Percentiles rank a stretch among this genome's conserved stretches.
Evolutionary conservation across 1,140 invertebrate genomes (phyloP).

Genomic region (Monochamus saltuarius): DNA sequence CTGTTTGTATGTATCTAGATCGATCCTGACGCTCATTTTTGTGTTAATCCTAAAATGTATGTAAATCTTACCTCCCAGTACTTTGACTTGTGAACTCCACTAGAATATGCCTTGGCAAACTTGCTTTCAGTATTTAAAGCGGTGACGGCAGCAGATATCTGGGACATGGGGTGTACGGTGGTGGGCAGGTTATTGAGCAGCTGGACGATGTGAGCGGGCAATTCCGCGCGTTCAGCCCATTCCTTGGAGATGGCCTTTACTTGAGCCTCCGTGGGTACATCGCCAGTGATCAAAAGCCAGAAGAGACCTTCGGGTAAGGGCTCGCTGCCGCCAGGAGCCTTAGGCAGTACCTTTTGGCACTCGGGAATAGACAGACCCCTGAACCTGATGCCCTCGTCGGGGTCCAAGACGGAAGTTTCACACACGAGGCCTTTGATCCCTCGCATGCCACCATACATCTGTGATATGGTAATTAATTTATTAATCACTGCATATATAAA

Average conservation of each 20-base stretch:
- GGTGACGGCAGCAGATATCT: constrained; percentile 82
- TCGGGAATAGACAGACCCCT: constrained; percentile 89
- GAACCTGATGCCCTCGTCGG: constrained; percentile 88
- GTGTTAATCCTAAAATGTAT: no score
- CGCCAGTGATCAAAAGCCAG: constrained; percentile 85
- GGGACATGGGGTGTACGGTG: constrained; percentile 84
- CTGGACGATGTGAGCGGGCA: constrained; percentile 86
- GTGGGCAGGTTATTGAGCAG: constrained; percentile 86
- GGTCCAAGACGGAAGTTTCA: constrained; percentile 86
- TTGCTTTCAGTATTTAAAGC: constrained; percentile 83
- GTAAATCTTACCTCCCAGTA: constrained; percentile 76
- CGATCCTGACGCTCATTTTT: no score
- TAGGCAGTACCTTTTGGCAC: constrained; percentile 84
- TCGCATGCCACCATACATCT: constrained; percentile 93
- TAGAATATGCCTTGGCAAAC: constrained; percentile 80
- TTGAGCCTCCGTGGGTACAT: constrained; percentile 77
- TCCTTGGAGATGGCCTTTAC: constrained; percentile 76
- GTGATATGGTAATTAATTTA: no score
- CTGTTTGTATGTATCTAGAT: no score
- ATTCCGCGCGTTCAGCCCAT: constrained; percentile 78
- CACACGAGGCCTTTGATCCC: constrained; percentile 86
- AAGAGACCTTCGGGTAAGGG: constrained; percentile 88
- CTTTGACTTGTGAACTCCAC: constrained; percentile 77
- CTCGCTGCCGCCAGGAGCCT: constrained; percentile 73
- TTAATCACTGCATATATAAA: no score